A percentile compares a stretch with the other conserved stretches of the same genome.
Conservation (phyloP, 1,140 invertebrate genomes). For the Cherax quadricarinatus region DNA sequence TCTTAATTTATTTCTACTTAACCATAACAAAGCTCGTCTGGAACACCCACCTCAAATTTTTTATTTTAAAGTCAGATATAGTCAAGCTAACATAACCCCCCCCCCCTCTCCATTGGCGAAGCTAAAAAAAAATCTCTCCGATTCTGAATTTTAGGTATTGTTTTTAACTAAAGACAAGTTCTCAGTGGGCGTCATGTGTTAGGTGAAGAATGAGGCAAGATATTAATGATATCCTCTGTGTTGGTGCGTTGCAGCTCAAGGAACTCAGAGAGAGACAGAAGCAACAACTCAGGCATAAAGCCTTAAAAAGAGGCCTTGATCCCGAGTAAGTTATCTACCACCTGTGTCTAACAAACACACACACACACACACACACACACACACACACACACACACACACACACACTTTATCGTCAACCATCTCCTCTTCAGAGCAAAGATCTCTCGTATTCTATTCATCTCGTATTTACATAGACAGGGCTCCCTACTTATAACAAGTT, state of each 20-base stretch:
- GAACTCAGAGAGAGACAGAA: conserved; percentile 98
- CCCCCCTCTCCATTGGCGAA: background rate
- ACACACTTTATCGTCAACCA: too few species aligned
- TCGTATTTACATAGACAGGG: too few species aligned
- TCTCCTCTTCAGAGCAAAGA: too few species aligned
- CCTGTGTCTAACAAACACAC: conserved; percentile 14
- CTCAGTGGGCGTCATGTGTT: background rate
- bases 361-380: conserved; percentile 40
- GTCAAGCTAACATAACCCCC: too few species aligned
- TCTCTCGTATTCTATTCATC: too few species aligned
- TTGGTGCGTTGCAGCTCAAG: conserved; percentile 86
- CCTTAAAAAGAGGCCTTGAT: conserved; percentile 79
- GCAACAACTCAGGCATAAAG: conserved; percentile 90
- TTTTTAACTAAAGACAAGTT: background rate
- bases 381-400: conserved; percentile 15
- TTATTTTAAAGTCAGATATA: too few species aligned
- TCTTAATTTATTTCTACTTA: too few species aligned
- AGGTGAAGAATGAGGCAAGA: background rate
- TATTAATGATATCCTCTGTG: background rate
- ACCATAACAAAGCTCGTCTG: too few species aligned
- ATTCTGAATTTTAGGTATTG: background rate
- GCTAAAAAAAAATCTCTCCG: background rate
- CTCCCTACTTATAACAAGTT: too few species aligned
- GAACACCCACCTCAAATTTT: too few species aligned
- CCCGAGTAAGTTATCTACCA: conserved; percentile 76